A percentile compares a stretch with the other conserved stretches of the same genome.
These are phyloP conservation scores for Trichomycterus rosablanca DNA, from an alignment of 2,113 vertebrate species.

Conservation along the genomic window DNA sequence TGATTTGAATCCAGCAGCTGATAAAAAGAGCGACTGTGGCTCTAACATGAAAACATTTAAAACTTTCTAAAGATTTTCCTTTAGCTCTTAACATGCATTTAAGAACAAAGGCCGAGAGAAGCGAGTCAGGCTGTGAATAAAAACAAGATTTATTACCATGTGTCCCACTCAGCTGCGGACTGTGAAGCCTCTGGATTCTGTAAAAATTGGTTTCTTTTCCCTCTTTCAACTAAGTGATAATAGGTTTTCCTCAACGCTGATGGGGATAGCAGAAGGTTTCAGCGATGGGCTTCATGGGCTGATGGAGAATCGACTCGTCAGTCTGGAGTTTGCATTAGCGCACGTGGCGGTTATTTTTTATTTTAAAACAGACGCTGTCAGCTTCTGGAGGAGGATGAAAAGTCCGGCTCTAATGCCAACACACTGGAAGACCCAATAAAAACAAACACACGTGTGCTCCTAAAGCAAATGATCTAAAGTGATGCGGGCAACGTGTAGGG, in stretches of 20 bases:
- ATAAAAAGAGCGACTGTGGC: too few relatives aligned
- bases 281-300: not conserved
- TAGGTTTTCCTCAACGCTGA: conserved; percentile 28
- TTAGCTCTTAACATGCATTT: not conserved
- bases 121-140: conserved; percentile 22
- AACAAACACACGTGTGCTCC: conserved; percentile 32
- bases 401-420: conserved; percentile 13
- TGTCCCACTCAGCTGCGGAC: conserved; percentile 1
- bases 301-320: not conserved
- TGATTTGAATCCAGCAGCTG: too few relatives aligned
- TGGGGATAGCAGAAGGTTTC: conserved; percentile 30
- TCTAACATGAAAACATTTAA: too few relatives aligned
- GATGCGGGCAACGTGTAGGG: too few relatives aligned
- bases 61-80: not conserved
- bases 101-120: not conserved
- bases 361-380: not conserved
- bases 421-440: conserved; percentile 10
- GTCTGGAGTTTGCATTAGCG: conserved; percentile 36
- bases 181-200: conserved; percentile 7
- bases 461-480: conserved; percentile 29
- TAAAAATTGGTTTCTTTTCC: not conserved
- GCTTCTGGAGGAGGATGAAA: conserved; percentile 36
- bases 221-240: conserved; percentile 31
- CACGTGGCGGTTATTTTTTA: conserved; percentile 20
- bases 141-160: conserved; percentile 35